These are phyloP conservation scores for Trematocara unimaculatum DNA, from an alignment of 2,113 vertebrate species.

Conservation along the genomic window DNA sequence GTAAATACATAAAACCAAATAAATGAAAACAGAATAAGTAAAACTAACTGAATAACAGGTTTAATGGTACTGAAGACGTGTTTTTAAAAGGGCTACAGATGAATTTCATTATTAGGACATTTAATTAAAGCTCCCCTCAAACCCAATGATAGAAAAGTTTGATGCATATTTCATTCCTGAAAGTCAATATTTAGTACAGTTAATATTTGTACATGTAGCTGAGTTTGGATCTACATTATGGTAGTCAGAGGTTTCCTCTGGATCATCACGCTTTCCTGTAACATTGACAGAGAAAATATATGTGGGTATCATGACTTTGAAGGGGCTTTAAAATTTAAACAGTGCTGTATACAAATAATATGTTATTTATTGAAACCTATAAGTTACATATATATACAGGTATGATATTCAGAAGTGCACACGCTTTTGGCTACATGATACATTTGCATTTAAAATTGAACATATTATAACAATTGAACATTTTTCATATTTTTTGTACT, in stretches of 20 bases:
- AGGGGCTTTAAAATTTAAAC: background rate
- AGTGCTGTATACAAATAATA: accelerated
- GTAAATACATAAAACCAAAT: accelerated
- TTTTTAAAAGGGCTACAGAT: background rate
- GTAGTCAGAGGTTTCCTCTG: accelerated
- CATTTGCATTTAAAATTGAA: too few relatives aligned
- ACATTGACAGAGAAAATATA: accelerated
- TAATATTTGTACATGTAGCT: background rate
- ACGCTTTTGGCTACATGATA: too few relatives aligned
- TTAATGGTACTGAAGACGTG: background rate
- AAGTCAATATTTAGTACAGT: background rate
- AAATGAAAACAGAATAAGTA: background rate
- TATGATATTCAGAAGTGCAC: too few relatives aligned
- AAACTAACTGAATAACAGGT: background rate
- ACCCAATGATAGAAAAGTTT: too few relatives aligned
- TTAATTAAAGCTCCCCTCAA: background rate
- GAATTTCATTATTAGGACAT: background rate
- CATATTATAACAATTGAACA: too few relatives aligned
- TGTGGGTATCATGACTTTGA: background rate
- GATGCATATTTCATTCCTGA: accelerated
- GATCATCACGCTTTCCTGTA: background rate
- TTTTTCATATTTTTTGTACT: background rate
- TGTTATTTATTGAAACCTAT: background rate
- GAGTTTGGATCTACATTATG: background rate
- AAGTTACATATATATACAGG: accelerated